Evolutionary conservation across 2,113 vertebrate genomes (phyloP).

Genomic region (Hypomesus transpacificus): DNA sequence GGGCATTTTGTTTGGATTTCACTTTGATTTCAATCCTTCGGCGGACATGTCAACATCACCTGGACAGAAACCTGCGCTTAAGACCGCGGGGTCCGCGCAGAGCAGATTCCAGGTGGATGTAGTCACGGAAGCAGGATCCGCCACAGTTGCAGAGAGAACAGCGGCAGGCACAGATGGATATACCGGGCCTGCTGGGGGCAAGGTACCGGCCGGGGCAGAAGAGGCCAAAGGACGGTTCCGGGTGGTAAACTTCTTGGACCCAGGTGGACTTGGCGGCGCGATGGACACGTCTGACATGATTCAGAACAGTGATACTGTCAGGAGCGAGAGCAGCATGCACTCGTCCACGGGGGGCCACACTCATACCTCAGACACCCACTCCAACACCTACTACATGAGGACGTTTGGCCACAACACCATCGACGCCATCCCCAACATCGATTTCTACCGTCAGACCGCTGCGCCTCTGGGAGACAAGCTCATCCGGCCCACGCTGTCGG

Average conservation of each 20-base stretch:
- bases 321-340: conserved; percentile 88
- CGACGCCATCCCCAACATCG: conserved; percentile 94
- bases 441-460: conserved; percentile 88
- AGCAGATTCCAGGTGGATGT: conserved; percentile 92
- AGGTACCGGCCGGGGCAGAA: conserved; percentile 62
- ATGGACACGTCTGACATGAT: conserved; percentile 71
- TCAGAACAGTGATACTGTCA: conserved; percentile 83
- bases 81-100: conserved; percentile 71
- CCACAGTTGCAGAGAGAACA: conserved; percentile 8
- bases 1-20: background rate
- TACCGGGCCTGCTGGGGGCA: conserved; percentile 4
- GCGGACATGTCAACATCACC: conserved; percentile 52
- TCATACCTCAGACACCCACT: conserved; percentile 90
- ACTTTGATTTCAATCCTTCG: background rate
- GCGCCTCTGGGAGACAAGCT: conserved; percentile 89
- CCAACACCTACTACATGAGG: conserved; percentile 94
- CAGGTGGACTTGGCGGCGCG: conserved; percentile 69
- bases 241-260: conserved; percentile 85
- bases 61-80: conserved; percentile 56
- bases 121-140: conserved; percentile 75
- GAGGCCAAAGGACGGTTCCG: conserved; percentile 84
- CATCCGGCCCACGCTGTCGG: conserved; percentile 85
- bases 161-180: conserved; percentile 18
- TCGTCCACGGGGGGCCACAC: conserved; percentile 85
- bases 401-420: conserved; percentile 99